Evolutionary conservation across 2,113 vertebrate species (phyloP), one percentile per base, ranked within the genome.

Genomic region (Picathartes gymnocephalus): DNA sequence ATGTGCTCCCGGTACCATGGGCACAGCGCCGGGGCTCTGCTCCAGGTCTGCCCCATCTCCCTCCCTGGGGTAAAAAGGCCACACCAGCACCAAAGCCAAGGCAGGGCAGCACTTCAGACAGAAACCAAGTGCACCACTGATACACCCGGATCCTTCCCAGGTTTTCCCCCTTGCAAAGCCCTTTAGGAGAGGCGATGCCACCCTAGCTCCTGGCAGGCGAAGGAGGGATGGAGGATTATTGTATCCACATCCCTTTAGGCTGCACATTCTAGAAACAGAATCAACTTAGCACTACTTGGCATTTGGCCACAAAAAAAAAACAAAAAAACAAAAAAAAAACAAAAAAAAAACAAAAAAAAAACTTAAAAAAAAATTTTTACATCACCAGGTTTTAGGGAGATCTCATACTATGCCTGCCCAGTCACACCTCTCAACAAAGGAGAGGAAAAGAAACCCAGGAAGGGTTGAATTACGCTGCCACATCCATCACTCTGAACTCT

Each of bases 1-100:
- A 56, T 24, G 51, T 14, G 30, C 33, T 70, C 35, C 12, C 0
- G 6, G 17, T 2, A 9, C 51, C 7, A 1, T 0, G 0, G 11
- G 61, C 14, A 40, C 24, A 27, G 13, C 5, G 4, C 3, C 0
- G 0, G 23, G 25, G 48, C 40, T 86, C 35, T 14, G 37, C 42
- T 31, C 62, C 12, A 7, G 20, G 24, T 50, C 57, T 53, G 64
- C 31, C 42, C 7, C 1, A 3, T 10, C 12, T 33, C 42, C n/a
- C 57, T 61, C 51, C 35, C 39, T 3, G 45, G 12, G 25, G 17
- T 22, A 31, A 37, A 53, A 10, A 42, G 9, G 21, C 4, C 56
- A 39, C 0, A 4, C 5, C 56, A 64, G 20, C 73, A 33, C 7
- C 24, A 23, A 64, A 51, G 1, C 18, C 54, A 37, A 44, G 45